Evolutionary conservation across 2,113 vertebrate species (phyloP), one percentile per base, ranked within the genome.

Genomic region (Falcunculus frontatus): DNA sequence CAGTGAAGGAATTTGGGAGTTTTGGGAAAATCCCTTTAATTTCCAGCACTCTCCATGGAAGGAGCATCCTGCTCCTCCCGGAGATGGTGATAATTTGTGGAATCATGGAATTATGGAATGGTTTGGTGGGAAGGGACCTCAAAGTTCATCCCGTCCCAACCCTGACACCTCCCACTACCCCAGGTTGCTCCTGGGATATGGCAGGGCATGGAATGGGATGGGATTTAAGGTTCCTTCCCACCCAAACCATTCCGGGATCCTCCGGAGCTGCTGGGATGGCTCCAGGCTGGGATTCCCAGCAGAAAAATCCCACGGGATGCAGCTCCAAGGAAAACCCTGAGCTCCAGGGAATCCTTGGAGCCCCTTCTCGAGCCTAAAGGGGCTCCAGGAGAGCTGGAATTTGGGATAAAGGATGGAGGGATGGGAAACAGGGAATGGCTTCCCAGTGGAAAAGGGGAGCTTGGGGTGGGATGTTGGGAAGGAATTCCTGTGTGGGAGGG

Each of bases 1-100:
- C 30, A 46, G 15, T 1, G 62, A 86, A 79, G 62, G 47, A 15
- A 35, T 4, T 20, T 0, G 3, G 42, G 14, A 27, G 22, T 22
- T 56, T 60, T 42, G 44, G 76, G 44, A 47, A 41, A 17, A 9
- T 10, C 16, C 19, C 19, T 30, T 49, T 68, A 42, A 69, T 91
- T 55, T 20, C 42, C 56, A 6, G n/a, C 0, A 4, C 8, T 47
- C 33, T 2, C 1, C 41, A 5, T 1, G 11, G 11, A 3, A 42
- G 17, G 29, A 80, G 30, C 30, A 20, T 22, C 57, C 26, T 1
- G 12, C 20, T 72, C 53, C 35, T 77, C 53, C 20, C 3, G 16
- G 32, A 4, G 16, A 21, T 6, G 11, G 21, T 53, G 89, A 9
- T 27, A 26, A 75, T 52, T 25, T 15, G 17, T 12, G 59, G 75